A percentile compares a stretch with the other conserved stretches of the same genome.
Evolutionary conservation across 2,797 vertebrate species (phyloP).

Genomic region (Sphenopsis melanotis): DNA sequence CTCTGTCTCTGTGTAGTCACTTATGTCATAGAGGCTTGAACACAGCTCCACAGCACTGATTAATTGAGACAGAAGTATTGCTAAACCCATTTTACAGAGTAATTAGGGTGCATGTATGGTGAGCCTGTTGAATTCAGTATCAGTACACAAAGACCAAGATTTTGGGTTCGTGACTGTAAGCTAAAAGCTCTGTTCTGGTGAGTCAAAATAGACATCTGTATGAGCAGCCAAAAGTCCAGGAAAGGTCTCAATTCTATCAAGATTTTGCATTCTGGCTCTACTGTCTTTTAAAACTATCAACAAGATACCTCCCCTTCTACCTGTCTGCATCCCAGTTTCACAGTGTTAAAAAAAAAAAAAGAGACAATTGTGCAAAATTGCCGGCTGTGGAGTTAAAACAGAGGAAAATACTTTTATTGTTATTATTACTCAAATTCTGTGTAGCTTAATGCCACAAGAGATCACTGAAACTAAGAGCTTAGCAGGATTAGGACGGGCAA

Average conservation of each 20-base stretch:
- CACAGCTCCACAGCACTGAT: neutral
- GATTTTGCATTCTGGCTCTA: neutral
- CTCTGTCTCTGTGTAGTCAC: neutral
- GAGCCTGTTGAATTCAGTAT: neutral
- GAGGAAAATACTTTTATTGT: neutral
- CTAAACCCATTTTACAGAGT: neutral
- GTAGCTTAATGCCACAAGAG: neutral
- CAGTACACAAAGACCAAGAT: neutral
- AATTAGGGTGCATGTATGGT: neutral
- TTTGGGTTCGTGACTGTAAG: neutral
- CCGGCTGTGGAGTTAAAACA: neutral
- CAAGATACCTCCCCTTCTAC: neutral
- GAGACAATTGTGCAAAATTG: neutral
- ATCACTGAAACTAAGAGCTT: neutral
- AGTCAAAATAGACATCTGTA: neutral
- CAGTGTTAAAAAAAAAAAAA: neutral
- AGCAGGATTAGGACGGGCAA: neutral
- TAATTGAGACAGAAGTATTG: slow-evolving; percentile 18
- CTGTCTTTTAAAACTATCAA: neutral
- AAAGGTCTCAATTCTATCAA: neutral
- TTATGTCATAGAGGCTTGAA: neutral
- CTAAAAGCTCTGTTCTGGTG: neutral
- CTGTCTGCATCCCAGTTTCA: neutral
- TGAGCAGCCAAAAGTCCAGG: neutral
- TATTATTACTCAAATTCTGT: neutral